Percentiles rank a stretch among this genome's conserved stretches.
Evolutionary conservation across 2,888 invertebrate genomes (phyloP).

Genomic region (Cephus spinipes): DNA sequence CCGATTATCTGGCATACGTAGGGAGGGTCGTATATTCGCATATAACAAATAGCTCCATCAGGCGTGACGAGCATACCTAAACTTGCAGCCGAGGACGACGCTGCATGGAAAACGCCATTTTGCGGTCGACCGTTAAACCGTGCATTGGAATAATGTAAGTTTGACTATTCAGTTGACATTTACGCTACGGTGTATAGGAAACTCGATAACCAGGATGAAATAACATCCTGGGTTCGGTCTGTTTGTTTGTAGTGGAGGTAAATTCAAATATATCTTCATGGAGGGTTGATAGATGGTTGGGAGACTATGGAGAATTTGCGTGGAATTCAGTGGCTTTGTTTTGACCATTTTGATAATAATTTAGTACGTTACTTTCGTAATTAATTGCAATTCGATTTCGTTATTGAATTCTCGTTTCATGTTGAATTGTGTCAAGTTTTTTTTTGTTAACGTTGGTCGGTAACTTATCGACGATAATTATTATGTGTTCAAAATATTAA

Average conservation of each 20-base stretch:
- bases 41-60: conserved; percentile 4
- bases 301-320: background rate
- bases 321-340: background rate
- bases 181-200: background rate
- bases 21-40: background rate
- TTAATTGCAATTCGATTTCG: background rate
- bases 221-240: background rate
- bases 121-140: background rate
- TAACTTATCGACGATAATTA: background rate
- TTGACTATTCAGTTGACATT: background rate
- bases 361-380: background rate
- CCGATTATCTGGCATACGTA: conserved; percentile 2
- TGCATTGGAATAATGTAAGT: background rate
- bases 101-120: background rate
- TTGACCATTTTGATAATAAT: background rate
- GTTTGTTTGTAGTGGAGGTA: background rate
- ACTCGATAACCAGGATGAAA: background rate
- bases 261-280: background rate
- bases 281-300: background rate
- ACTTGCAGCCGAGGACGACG: background rate
- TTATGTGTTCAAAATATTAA: background rate
- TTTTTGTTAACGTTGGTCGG: background rate
- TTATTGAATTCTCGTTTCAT: background rate
- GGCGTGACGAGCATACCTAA: conserved; percentile 1
- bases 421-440: background rate